Evolutionary conservation across 53 echinoderm and acorn worm genomes (phyloP), one percentile per base, ranked within the genome.

Genomic region (Arbacia lixula): DNA sequence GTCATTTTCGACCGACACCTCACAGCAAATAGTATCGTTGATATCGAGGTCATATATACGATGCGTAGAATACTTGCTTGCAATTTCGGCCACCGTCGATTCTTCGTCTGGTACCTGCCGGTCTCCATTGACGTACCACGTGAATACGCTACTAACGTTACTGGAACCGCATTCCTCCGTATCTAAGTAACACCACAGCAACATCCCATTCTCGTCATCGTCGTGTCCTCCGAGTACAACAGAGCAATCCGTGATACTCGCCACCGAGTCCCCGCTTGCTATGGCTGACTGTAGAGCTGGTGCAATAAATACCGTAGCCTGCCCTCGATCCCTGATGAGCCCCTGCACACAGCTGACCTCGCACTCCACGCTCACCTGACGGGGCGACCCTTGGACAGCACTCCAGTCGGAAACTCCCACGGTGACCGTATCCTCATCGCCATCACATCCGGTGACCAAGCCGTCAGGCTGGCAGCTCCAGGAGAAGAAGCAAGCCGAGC

Each of bases 61-160:
- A n/a, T n/a, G n/a, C n/a, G n/a, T n/a, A n/a, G n/a, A n/a, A n/a
- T n/a, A n/a, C n/a, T n/a, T n/a, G n/a, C n/a, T n/a, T n/a, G n/a
- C n/a, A n/a, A n/a, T n/a, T n/a, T n/a, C n/a, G n/a, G n/a, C n/a
- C n/a, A n/a, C n/a, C n/a, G n/a, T n/a, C n/a, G n/a, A n/a, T n/a
- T n/a, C n/a, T n/a, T n/a, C n/a, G n/a, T n/a, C n/a, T n/a, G n/a
- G n/a, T n/a, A n/a, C n/a, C n/a, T n/a, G n/a, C 36, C 43, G 43
- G n/a, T 12, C 42, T 28, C 69, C 69, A 14, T 69, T 43, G 6
- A 69, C 27, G 20, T 69, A 69, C 69, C 69, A 69, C 12, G 42
- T 9, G 8, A 69, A 69, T 5, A n/a, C n/a, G n/a, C n/a, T n/a
- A n/a, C n/a, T n/a, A n/a, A n/a, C n/a, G n/a, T n/a, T n/a, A n/a